phyloP scores from a whole-genome alignment of 2,888 invertebrate genomes.

The Platerodrilus igneus region DNA sequence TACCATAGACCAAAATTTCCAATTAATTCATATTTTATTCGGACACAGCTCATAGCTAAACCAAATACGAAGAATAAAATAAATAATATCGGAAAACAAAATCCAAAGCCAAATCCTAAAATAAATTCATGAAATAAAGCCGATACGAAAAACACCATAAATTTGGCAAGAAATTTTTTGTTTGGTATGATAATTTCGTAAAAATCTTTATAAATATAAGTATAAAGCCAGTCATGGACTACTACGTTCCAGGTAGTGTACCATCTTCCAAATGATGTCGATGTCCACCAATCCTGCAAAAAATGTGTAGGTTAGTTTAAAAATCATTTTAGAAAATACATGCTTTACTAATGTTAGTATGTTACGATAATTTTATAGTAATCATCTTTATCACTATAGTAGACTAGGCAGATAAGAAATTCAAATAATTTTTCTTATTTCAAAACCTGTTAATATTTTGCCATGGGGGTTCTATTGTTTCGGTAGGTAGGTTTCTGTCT shows the following conservation, averaged over 20 bases:
- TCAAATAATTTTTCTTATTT: too few species aligned
- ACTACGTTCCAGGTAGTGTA: slow-evolving; percentile 93
- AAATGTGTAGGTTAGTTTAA: too few species aligned
- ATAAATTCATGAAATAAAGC: slow-evolving; percentile 87
- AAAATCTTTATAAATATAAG: slow-evolving; percentile 78
- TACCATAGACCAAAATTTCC: slow-evolving; percentile 85
- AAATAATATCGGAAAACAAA: slow-evolving; percentile 85
- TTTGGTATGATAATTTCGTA: slow-evolving; percentile 47
- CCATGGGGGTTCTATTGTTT: too few species aligned
- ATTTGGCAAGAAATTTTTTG: slow-evolving; percentile 53
- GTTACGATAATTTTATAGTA: too few species aligned
- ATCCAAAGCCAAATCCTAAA: slow-evolving; percentile 70
- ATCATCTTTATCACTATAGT: too few species aligned
- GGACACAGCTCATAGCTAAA: slow-evolving; percentile 54
- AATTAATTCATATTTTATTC: slow-evolving; percentile 42
- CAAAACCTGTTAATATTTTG: too few species aligned
- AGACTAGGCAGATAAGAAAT: too few species aligned
- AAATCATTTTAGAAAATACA: too few species aligned
- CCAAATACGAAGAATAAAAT: slow-evolving; percentile 71
- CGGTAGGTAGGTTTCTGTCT: too few species aligned
- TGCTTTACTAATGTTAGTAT: too few species aligned
- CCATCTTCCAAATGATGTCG: slow-evolving; percentile 71
- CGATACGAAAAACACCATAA: slow-evolving; percentile 72
- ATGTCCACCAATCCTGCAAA: slow-evolving; percentile 98
- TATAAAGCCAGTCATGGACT: slow-evolving; percentile 91